A percentile compares a stretch with the other conserved stretches of the same genome.
Evolutionary conservation across 2,888 invertebrate genomes (phyloP).

Genomic region (Catotricha subobsoleta): DNA sequence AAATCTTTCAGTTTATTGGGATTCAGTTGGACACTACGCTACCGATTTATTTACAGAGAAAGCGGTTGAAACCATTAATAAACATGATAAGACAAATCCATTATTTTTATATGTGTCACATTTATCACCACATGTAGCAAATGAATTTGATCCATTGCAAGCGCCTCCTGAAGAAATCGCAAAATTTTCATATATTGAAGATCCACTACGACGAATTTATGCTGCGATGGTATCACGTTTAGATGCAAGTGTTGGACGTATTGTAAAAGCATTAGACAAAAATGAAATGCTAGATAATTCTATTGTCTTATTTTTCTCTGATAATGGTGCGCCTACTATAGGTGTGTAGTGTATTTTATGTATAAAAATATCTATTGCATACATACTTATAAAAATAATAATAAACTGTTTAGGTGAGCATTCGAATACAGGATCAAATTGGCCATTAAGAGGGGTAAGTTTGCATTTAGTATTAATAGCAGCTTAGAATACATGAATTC

Average conservation of each 20-base stretch:
- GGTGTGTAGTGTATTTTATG: too few relatives aligned
- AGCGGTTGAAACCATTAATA: constrained; percentile 40
- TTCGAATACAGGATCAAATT: constrained; percentile 58
- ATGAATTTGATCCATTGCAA: constrained; percentile 46
- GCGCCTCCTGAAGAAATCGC: constrained; percentile 52
- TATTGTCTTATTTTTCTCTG: constrained; percentile 69
- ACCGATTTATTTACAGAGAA: constrained; percentile 52
- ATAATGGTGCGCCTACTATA: constrained; percentile 69
- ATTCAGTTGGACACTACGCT: constrained; percentile 38
- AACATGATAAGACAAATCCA: constrained; percentile 40
- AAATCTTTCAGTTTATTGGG: constrained; percentile 34
- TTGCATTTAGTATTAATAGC: background rate
- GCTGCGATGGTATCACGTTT: constrained; percentile 71
- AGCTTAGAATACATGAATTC: too few relatives aligned
- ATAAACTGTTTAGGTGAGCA: constrained; percentile 20
- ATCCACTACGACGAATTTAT: constrained; percentile 45
- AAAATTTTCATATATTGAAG: constrained; percentile 46
- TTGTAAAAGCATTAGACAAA: constrained; percentile 46
- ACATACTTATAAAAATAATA: background rate
- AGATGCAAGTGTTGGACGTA: constrained; percentile 66
- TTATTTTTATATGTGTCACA: constrained; percentile 66
- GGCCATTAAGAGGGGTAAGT: constrained; percentile 58
- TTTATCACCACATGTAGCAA: constrained; percentile 61
- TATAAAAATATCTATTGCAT: too few relatives aligned
- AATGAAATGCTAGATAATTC: constrained; percentile 59